Evolutionary conservation across 2,797 vertebrate species (phyloP).

Genomic region (Cirrhinus molitorella): DNA sequence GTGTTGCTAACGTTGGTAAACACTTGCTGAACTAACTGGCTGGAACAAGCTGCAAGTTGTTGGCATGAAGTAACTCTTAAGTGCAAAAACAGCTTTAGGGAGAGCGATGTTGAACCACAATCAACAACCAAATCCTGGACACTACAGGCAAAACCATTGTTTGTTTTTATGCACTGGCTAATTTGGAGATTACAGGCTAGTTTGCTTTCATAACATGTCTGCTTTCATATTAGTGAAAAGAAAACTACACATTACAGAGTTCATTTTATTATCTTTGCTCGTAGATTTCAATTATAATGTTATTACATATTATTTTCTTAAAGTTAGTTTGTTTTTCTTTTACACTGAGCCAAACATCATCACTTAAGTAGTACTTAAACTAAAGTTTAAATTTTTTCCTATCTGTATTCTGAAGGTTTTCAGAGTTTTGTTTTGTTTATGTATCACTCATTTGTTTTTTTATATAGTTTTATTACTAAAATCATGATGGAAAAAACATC

Average conservation of each 20-base stretch:
- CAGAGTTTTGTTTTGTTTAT: background rate
- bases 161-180: background rate
- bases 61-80: slow-evolving; percentile 16
- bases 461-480: background rate
- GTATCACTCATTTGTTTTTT: background rate
- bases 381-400: background rate
- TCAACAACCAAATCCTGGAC: background rate
- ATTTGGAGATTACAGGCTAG: background rate
- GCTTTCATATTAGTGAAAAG: background rate
- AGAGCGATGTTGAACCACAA: background rate
- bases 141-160: background rate
- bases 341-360: background rate
- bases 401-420: background rate
- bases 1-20: slow-evolving; percentile 49
- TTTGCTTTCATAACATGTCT: background rate
- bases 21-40: slow-evolving; percentile 50
- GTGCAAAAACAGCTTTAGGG: background rate
- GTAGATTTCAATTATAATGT: background rate
- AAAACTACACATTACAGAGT: background rate
- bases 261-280: background rate
- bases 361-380: background rate
- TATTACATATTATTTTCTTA: too few relatives aligned
- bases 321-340: background rate
- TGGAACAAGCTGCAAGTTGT: slow-evolving; percentile 43
- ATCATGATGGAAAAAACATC: background rate